Conservation (phyloP, 2,113 vertebrate species). For the Condylura cristata region DNA sequence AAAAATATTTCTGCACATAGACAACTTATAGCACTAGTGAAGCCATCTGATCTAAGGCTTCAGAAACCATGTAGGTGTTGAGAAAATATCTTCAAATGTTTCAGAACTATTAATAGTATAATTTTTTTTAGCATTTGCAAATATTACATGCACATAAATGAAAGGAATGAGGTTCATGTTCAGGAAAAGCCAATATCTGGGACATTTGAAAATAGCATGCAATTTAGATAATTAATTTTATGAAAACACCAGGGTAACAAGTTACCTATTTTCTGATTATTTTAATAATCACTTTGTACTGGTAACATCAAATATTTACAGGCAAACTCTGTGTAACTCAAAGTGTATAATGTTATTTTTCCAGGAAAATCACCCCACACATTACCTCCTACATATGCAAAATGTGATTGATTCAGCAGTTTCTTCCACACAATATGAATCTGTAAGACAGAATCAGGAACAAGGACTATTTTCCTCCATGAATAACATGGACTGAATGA, state of each 20-base stretch:
- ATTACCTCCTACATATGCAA: background rate
- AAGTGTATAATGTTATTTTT: background rate
- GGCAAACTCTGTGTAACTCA: background rate
- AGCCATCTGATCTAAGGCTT: background rate
- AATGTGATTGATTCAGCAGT: background rate
- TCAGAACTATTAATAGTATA: background rate
- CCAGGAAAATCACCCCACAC: rapidly evolving
- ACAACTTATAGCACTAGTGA: background rate
- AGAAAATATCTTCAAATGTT: background rate
- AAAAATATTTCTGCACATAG: background rate
- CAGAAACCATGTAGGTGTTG: background rate
- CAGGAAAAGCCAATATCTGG: background rate
- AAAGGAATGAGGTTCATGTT: background rate
- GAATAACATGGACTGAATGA: background rate
- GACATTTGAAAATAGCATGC: background rate
- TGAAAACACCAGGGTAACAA: background rate
- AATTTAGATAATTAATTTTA: background rate
- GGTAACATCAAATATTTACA: background rate
- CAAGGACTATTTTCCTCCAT: background rate
- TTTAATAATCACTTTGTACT: background rate
- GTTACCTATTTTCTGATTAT: background rate
- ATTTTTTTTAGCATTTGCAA: background rate
- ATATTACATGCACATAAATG: background rate
- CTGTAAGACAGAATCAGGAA: background rate
- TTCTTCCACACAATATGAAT: background rate